Evolutionary conservation across 2,888 invertebrate genomes (phyloP).

Genomic region (Diploptera punctata): DNA sequence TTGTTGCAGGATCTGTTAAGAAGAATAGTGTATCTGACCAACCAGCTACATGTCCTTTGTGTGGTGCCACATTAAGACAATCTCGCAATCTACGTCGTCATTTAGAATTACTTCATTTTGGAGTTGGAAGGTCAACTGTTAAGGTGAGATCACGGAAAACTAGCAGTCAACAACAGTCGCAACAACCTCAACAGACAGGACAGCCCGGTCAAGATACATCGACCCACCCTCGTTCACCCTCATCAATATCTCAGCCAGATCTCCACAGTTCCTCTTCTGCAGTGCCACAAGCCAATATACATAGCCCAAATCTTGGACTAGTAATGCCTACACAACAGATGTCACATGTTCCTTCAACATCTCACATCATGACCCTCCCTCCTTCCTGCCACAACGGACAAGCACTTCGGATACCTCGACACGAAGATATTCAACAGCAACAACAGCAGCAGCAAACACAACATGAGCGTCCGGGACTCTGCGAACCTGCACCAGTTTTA

Average conservation of each 20-base stretch:
- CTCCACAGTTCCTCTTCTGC: constrained; percentile 17
- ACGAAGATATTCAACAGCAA: constrained; percentile 26
- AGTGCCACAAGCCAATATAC: neutral
- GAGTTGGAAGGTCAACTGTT: constrained; percentile 35
- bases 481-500: constrained; percentile 32
- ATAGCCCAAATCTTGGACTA: constrained; percentile 3
- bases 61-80: constrained; percentile 46
- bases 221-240: neutral
- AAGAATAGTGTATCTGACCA: constrained; percentile 46
- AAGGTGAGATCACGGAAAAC: constrained; percentile 33
- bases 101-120: constrained; percentile 46
- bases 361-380: constrained; percentile 12
- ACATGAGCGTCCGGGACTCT: constrained; percentile 11
- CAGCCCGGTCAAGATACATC: constrained; percentile 7
- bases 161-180: neutral
- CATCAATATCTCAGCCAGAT: neutral
- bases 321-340: constrained; percentile 24
- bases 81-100: constrained; percentile 47
- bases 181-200: neutral
- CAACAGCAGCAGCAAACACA: constrained; percentile 13
- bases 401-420: constrained; percentile 15
- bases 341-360: constrained; percentile 2
- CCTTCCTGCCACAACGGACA: constrained; percentile 26
- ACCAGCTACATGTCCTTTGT: constrained; percentile 46
- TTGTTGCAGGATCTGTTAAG: constrained; percentile 38